Evolutionary conservation across 2,113 vertebrate species (phyloP), one percentile per base, ranked within the genome.

Genomic region (Vicugna pacos): DNA sequence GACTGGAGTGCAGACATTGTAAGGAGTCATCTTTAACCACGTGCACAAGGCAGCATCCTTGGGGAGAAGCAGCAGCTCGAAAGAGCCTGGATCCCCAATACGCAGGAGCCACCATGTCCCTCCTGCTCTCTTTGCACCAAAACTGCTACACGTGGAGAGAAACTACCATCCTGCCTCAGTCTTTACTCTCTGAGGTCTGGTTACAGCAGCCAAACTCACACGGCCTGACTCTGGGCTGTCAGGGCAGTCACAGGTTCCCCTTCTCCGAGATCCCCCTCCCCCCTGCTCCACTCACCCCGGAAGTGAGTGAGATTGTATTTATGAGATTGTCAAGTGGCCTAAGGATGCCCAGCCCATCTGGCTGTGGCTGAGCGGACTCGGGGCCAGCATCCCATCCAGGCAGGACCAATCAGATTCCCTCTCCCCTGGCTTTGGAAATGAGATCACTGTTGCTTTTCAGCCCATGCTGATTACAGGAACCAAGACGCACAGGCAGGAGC

Each of bases 51-150:
- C 28, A 67, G 14, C 30, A 62, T 48, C 54, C 11, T 35, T 58
- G 72, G n/a, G 64, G 54, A 24, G 70, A 26, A 87, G 32, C 58
- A 32, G 35, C 15, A 73, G 16, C 12, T 30, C 22, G 38, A 52
- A 86, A 69, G 56, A 86, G 11, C 73, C 24, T 73, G 82, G 56
- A 30, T 30, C 50, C 35, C 56, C 52, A 75, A 6, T 48, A 38
- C 5, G 4, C 3, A 0, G 16, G 13, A 65, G 24, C 14, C 26
- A 17, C n/a, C 11, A 0, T 26, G 16, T 52, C 15, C 64, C 50
- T 46, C 32, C 67, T 8, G 26, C 4, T 15, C 15, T 13, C 22
- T 67, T 24, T 64, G 50, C 22, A 65, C 26, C 19, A 22, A 75
- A 48, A 81, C 16, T 35, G 8, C 50, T 70, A 56, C 35, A 35